Evolutionary conservation across 2,113 vertebrate genomes (phyloP).

Genomic region (Psittacula cyanocephala): DNA sequence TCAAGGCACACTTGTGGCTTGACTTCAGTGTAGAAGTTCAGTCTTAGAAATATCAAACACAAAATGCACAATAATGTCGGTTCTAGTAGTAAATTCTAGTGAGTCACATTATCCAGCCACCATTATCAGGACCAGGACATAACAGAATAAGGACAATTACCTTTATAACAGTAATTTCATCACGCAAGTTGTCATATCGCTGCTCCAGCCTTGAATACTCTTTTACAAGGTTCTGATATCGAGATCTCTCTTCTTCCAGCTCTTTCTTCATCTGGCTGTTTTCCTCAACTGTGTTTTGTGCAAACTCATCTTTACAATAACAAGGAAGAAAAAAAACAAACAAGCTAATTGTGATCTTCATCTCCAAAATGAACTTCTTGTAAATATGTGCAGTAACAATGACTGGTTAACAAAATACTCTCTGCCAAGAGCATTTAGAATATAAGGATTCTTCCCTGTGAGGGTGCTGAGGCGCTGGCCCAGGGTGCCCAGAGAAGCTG

Average conservation of each 20-base stretch:
- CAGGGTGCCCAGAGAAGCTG: too few relatives aligned
- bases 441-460: not conserved
- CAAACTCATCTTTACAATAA: conserved; percentile 61
- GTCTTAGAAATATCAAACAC: not conserved
- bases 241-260: conserved; percentile 85
- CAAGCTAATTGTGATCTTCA: not conserved
- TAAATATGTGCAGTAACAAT: not conserved
- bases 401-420: not conserved
- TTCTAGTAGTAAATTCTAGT: not conserved
- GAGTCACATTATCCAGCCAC: accelerated
- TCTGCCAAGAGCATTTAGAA: not conserved
- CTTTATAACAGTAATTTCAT: conserved; percentile 84
- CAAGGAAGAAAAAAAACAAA: accelerated
- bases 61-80: not conserved
- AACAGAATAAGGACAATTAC: conserved; percentile 19
- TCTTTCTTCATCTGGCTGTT: conserved; percentile 77
- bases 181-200: conserved; percentile 88
- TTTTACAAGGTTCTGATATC: conserved; percentile 93
- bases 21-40: not conserved
- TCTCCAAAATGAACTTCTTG: not conserved
- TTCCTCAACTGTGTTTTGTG: conserved; percentile 66
- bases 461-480: too few relatives aligned
- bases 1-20: not conserved
- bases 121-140: too few relatives aligned
- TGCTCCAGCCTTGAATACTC: conserved; percentile 91